Evolutionary conservation across 2,888 invertebrate species (phyloP), one percentile per base, ranked within the genome.

Genomic region (Coleophora flavipennella): DNA sequence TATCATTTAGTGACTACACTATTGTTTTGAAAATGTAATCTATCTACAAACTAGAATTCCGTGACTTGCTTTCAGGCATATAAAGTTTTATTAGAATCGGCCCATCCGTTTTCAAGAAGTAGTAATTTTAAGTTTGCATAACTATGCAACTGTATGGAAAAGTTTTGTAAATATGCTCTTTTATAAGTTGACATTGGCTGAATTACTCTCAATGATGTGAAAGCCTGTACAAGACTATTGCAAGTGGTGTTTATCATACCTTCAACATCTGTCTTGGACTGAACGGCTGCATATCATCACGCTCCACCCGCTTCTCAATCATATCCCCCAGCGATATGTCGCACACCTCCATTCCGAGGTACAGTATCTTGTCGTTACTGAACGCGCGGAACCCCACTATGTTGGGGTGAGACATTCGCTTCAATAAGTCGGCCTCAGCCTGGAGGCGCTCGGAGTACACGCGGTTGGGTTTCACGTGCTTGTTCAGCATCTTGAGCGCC

Each of bases 331-430:
- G 72, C 0, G 91, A 92, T 26, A 86, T 67, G 37, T 88, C 88
- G 59, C 93, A 91, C 39, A 91, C 90, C 63, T 95, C 95, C 90
- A 95, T 91, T 0, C 91, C 93, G 38, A 95, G 70, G 41, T 91
- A 90, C 40, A 90, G 80, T 44, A 88, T 87, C 36, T 76, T 69
- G 0, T 78, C 70, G 39, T 87, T 86, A 4, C 81, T 69, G 32
- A 87, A 79, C 0, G 85, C 87, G 8, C 88, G 71, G 59, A 92
- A 95, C 0, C 95, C 95, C 8, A 95, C 90, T 40, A 95, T 91
- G 57, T 95, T 93, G 0, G 93, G 92, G 72, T 95, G 95, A 1
- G 88, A 87, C 51, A 95, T 86, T 31, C 64, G 76, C 59, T 85
- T 71, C 11, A 95, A 75, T 34, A 94, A 81, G 13, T 90, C 86